Conservation (phyloP, 2,797 vertebrate species). For the Fistularia commersonii region DNA sequence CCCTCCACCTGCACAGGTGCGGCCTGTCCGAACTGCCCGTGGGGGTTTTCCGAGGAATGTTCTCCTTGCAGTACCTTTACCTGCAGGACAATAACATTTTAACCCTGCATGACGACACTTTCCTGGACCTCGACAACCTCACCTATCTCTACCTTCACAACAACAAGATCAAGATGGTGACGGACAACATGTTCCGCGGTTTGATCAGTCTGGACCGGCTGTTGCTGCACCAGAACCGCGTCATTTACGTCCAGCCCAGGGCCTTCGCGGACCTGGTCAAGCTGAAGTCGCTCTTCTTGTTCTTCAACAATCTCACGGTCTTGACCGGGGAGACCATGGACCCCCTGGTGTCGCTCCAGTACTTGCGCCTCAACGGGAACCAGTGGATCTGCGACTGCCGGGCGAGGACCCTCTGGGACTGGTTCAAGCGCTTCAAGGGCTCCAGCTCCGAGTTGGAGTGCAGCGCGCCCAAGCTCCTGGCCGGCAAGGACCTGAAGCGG, state of each 20-base stretch:
- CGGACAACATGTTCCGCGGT: conserved; percentile 90
- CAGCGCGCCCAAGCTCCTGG: conserved; percentile 80
- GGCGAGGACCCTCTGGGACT: conserved; percentile 91
- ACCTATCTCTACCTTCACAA: conserved; percentile 96
- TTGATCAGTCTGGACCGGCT: conserved; percentile 90
- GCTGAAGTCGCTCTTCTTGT: conserved; percentile 91
- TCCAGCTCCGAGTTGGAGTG: conserved; percentile 94
- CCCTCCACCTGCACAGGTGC: conserved; percentile 92
- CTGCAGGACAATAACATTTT: conserved; percentile 94
- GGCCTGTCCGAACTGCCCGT: conserved; percentile 89
- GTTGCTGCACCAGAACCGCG: conserved; percentile 91
- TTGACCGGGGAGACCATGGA: conserved; percentile 88
- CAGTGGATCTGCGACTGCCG: conserved; percentile 98
- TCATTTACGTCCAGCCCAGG: conserved; percentile 82
- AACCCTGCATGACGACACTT: conserved; percentile 88
- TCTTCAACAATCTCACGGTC: conserved; percentile 93
- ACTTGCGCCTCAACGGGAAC: conserved; percentile 93
- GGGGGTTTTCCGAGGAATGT: conserved; percentile 88
- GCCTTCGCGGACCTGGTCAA: conserved; percentile 91
- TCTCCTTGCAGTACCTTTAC: conserved; percentile 95
- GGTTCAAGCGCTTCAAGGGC: conserved; percentile 95
- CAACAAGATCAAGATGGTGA: conserved; percentile 92
- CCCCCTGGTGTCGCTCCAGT: conserved; percentile 87
- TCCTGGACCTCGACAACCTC: conserved; percentile 95
- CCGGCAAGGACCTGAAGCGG: conserved; percentile 86